Conservation (phyloP, 2,888 invertebrate species). For the Branchellion lobata region DNA sequence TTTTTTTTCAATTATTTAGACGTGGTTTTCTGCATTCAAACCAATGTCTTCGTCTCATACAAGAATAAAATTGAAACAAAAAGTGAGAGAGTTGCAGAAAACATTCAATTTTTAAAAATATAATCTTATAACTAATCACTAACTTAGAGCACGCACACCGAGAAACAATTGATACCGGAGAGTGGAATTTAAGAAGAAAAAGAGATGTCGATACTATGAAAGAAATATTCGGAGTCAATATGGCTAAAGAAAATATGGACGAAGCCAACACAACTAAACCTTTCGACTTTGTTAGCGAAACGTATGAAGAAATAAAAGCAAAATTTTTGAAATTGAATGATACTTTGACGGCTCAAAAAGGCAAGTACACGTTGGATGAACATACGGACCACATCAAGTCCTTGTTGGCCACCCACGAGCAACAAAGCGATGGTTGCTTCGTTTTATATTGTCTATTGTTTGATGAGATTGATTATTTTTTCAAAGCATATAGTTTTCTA, state of each 20-base stretch:
- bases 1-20: background rate
- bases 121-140: background rate
- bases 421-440: too few relatives aligned
- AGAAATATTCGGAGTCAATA: background rate
- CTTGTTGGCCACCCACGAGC: background rate
- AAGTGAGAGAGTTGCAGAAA: too few relatives aligned
- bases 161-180: background rate
- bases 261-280: too few relatives aligned
- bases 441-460: too few relatives aligned
- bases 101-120: too few relatives aligned
- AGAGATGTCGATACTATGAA: background rate
- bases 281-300: too few relatives aligned
- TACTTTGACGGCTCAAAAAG: background rate
- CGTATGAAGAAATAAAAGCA: background rate
- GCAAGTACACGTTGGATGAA: background rate
- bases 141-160: background rate
- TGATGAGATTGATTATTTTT: too few relatives aligned
- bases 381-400: background rate
- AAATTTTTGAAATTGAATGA: background rate
- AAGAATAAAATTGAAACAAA: background rate
- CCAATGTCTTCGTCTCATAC: background rate
- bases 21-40: background rate
- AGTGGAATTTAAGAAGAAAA: constrained; percentile 7
- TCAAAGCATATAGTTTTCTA: too few relatives aligned
- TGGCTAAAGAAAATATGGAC: background rate